Conservation (phyloP, 2,888 invertebrate species). For the Hemistola chrysoprasaria region DNA sequence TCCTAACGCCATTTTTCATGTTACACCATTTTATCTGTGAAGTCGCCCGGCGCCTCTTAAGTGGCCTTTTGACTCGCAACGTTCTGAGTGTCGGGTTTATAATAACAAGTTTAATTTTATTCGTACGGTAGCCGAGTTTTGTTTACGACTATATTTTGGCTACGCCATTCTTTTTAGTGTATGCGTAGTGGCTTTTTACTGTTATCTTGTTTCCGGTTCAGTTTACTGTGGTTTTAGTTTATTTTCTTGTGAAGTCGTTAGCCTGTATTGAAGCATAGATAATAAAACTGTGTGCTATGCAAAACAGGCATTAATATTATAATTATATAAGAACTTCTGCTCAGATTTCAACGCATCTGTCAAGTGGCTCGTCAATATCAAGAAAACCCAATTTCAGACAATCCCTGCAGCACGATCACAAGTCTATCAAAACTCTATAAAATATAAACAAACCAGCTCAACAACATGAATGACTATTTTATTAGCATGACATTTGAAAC, state of each 20-base stretch:
- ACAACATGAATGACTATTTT: constrained; percentile 26
- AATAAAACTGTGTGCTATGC: too few species aligned
- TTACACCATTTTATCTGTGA: constrained; percentile 61
- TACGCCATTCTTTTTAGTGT: constrained; percentile 11
- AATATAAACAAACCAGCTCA: constrained; percentile 18
- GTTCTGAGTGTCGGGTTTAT: constrained; percentile 28
- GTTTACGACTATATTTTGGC: constrained; percentile 19
- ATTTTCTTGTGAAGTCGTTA: too few species aligned
- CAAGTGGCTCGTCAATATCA: too few species aligned
- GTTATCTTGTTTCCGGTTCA: too few species aligned
- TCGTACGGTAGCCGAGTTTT: constrained; percentile 14
- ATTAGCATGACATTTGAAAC: constrained; percentile 25
- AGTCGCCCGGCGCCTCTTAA: constrained; percentile 63
- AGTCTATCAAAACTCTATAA: constrained; percentile 9
- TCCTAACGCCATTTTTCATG: constrained; percentile 63
- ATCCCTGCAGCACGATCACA: constrained; percentile 8
- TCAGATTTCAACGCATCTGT: too few species aligned
- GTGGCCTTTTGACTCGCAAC: constrained; percentile 62
- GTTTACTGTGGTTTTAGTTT: too few species aligned
- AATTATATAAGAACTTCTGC: too few species aligned
- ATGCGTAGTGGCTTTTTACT: too few species aligned
- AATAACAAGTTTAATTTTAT: constrained; percentile 32
- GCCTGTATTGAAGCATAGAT: too few species aligned
- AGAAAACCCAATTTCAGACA: not conserved
- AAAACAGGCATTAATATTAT: too few species aligned